Evolutionary conservation across 2,888 invertebrate genomes (phyloP).

Genomic region (Archips crataeganus): DNA sequence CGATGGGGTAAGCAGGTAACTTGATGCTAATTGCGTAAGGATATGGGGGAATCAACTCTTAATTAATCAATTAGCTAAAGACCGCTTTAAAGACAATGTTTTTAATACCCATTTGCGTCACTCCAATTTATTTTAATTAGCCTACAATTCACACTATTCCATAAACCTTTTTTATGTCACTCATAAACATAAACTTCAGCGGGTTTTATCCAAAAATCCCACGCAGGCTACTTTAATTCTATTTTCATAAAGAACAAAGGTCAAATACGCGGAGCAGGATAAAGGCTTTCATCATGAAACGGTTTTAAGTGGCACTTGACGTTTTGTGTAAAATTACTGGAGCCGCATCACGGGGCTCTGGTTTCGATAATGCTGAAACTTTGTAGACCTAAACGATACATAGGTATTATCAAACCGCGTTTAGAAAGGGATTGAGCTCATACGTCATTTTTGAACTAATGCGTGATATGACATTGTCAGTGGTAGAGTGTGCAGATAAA

Average conservation of each 20-base stretch:
- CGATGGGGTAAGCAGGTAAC: too few relatives aligned
- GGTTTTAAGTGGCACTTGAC: slow-evolving; percentile 29
- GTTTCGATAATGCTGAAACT: slow-evolving; percentile 4
- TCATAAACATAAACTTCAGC: slow-evolving; percentile 14
- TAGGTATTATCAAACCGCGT: too few relatives aligned
- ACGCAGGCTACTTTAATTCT: slow-evolving; percentile 8
- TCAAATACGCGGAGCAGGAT: background rate
- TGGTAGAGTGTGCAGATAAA: too few relatives aligned
- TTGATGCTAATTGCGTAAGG: too few relatives aligned
- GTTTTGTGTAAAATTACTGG: slow-evolving; percentile 19
- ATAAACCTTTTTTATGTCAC: slow-evolving; percentile 16
- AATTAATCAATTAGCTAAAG: too few relatives aligned
- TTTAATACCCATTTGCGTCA: background rate
- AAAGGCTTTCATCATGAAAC: slow-evolving; percentile 19
- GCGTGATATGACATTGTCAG: too few relatives aligned
- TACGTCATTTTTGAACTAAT: too few relatives aligned
- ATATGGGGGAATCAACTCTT: too few relatives aligned
- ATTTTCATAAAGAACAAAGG: background rate
- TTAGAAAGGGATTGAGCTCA: too few relatives aligned
- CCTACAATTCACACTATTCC: slow-evolving; percentile 21
- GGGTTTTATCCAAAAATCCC: background rate
- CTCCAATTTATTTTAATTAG: slow-evolving; percentile 26
- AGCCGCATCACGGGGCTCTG: background rate
- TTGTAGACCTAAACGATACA: too few relatives aligned
- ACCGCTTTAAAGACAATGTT: background rate